Conservation (phyloP, 2,797 vertebrate species). For the Clamator glandarius region DNA sequence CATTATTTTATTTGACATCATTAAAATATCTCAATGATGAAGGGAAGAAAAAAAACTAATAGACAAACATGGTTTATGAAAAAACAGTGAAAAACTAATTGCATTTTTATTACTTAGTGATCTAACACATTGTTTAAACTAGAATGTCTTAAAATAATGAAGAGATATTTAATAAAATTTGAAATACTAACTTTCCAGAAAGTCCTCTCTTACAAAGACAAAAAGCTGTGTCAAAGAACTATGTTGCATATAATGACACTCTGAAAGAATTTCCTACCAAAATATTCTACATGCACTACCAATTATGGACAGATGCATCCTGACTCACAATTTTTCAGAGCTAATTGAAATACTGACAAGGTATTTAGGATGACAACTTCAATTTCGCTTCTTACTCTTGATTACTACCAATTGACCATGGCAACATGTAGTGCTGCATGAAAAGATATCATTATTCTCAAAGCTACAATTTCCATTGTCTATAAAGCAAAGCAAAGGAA, state of each 20-base stretch:
- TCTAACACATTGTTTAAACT: neutral
- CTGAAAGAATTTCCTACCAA: neutral
- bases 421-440: neutral
- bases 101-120: neutral
- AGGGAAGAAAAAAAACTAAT: neutral
- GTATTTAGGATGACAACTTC: constrained; percentile 21
- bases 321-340: neutral
- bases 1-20: neutral
- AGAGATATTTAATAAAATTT: neutral
- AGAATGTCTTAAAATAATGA: neutral
- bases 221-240: neutral
- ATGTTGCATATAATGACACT: neutral
- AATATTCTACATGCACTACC: constrained; percentile 19
- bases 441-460: neutral
- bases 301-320: constrained; percentile 13
- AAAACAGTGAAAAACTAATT: neutral
- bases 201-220: neutral
- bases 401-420: neutral
- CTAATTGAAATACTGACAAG: constrained; percentile 32
- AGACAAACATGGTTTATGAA: neutral
- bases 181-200: neutral
- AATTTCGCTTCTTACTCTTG: neutral
- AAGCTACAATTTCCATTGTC: neutral
- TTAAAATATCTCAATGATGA: neutral
- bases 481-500: neutral